These are phyloP conservation scores for Calidris pugnax DNA, from an alignment of 2,113 vertebrate genomes.

Conservation along the genomic window DNA sequence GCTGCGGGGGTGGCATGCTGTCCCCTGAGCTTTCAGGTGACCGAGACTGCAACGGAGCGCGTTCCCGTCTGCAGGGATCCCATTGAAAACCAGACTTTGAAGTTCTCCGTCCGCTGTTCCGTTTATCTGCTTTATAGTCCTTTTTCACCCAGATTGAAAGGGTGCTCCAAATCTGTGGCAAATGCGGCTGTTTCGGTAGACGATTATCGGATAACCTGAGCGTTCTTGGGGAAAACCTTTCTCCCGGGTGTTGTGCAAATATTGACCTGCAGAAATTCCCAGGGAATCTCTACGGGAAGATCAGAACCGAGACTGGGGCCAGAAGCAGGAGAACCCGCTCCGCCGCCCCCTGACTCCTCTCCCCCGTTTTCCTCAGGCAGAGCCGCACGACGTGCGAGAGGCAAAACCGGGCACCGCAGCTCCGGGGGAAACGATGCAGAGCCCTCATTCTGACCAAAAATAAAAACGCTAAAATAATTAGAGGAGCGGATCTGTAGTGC, in stretches of 20 bases:
- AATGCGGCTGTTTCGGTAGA: neutral
- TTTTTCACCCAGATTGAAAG: neutral
- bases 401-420: neutral
- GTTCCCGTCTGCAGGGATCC: neutral
- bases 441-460: neutral
- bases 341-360: neutral
- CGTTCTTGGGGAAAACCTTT: neutral
- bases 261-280: neutral
- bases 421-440: accelerated
- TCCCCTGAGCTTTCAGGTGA: neutral
- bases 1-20: neutral
- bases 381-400: neutral
- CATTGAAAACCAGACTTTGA: neutral
- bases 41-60: neutral
- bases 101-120: neutral
- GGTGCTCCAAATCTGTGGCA: too few relatives aligned
- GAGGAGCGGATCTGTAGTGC: neutral
- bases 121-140: neutral
- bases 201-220: neutral
- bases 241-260: neutral
- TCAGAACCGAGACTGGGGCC: neutral
- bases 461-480: neutral
- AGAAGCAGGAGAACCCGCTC: neutral
- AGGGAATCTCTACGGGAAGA: neutral
- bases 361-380: accelerated